phyloP scores from a whole-genome alignment of 2,113 vertebrate genomes.

The Coracopsis vasa region DNA sequence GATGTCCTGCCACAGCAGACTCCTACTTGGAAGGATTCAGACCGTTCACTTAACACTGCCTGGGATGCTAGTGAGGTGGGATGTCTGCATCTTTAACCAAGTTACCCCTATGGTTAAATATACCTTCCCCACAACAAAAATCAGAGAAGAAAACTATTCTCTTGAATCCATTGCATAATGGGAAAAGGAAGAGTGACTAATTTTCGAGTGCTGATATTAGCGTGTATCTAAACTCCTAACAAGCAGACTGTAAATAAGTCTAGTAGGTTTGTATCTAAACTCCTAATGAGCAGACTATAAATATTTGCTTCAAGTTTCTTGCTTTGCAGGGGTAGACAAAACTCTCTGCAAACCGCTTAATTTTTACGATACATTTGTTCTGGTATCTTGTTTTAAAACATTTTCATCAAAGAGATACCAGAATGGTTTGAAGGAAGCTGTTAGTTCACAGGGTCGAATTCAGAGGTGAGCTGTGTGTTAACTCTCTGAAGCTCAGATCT shows the following conservation, averaged over 20 bases:
- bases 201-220: neutral
- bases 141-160: neutral
- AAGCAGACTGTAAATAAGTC: neutral
- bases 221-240: neutral
- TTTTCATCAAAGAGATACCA: neutral
- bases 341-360: neutral
- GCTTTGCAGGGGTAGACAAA: neutral
- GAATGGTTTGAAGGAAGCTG: neutral
- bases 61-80: neutral
- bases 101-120: neutral
- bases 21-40: neutral
- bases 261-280: slow-evolving; percentile 26
- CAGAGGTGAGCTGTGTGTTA: neutral
- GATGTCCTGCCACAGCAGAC: neutral
- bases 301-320: slow-evolving; percentile 40
- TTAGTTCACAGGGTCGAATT: neutral
- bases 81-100: neutral
- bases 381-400: neutral
- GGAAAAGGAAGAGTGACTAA: slow-evolving; percentile 42
- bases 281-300: neutral
- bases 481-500: neutral
- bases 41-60: neutral
- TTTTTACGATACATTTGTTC: neutral
- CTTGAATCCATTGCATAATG: neutral
- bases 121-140: neutral